These are phyloP conservation scores for Pachypsylla venusta DNA, from an alignment of 1,140 invertebrate genomes.

Conservation along the genomic window DNA sequence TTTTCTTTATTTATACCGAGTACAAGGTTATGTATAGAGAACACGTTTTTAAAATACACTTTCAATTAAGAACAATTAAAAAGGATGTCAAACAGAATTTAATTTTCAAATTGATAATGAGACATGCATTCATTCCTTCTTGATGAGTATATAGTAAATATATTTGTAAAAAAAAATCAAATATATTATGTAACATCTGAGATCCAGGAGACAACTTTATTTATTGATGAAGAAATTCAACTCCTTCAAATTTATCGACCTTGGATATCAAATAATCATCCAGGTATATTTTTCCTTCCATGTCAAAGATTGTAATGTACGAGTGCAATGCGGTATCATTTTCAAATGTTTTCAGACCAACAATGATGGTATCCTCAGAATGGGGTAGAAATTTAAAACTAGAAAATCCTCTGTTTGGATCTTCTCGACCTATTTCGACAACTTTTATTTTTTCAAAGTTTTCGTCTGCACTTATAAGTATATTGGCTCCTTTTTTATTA, in stretches of 20 bases:
- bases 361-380: conserved; percentile 66
- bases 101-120: no score
- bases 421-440: conserved; percentile 35
- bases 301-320: conserved; percentile 74
- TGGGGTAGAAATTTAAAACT: conserved; percentile 92
- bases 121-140: no score
- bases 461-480: conserved; percentile 67
- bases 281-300: conserved; percentile 62
- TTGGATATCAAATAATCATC: conserved; percentile 64
- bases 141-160: no score
- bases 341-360: conserved; percentile 90
- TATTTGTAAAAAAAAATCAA: no score
- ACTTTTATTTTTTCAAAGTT: conserved; percentile 54
- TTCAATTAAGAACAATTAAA: no score
- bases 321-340: conserved; percentile 69
- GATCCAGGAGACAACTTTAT: no score
- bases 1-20: no score
- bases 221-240: conserved; percentile 70
- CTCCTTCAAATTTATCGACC: conserved; percentile 79
- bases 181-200: no score
- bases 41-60: no score
- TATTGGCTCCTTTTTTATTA: conserved; percentile 76
- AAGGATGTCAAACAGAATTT: no score
- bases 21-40: no score
- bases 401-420: conserved; percentile 77